Conservation (phyloP, 2,888 invertebrate species). For the Melipona bicolor region DNA sequence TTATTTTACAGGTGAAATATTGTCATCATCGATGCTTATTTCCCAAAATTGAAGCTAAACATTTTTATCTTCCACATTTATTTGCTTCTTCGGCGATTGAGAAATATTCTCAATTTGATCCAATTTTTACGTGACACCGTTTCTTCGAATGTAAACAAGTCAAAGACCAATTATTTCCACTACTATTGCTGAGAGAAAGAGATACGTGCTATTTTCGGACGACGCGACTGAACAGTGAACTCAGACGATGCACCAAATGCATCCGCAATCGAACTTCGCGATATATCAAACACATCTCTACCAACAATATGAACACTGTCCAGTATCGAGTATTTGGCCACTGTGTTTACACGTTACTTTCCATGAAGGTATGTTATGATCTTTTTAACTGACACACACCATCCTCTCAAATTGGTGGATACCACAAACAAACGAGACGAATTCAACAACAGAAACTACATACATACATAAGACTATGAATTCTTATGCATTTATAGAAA, state of each 20-base stretch:
- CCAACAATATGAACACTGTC: not conserved
- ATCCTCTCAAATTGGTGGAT: constrained; percentile 38
- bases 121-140: constrained; percentile 29
- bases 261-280: constrained; percentile 1
- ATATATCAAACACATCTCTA: constrained; percentile 17
- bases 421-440: constrained; percentile 8
- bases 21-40: not conserved
- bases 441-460: not conserved
- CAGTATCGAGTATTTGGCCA: constrained; percentile 27
- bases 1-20: not conserved
- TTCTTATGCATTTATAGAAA: not conserved
- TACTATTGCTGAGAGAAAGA: constrained; percentile 8
- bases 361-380: constrained; percentile 50
- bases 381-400: constrained; percentile 50
- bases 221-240: constrained; percentile 8
- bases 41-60: not conserved
- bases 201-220: constrained; percentile 44
- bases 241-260: not conserved
- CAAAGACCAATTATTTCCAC: constrained; percentile 28
- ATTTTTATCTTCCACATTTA: constrained; percentile 38
- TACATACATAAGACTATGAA: not conserved
- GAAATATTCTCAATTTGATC: not conserved
- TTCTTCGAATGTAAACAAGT: constrained; percentile 41
- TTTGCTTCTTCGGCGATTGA: constrained; percentile 7
- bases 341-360: constrained; percentile 38